Evolutionary conservation across 2,113 vertebrate species (phyloP), one percentile per base, ranked within the genome.

Genomic region (Pycnonotus jocosus): DNA sequence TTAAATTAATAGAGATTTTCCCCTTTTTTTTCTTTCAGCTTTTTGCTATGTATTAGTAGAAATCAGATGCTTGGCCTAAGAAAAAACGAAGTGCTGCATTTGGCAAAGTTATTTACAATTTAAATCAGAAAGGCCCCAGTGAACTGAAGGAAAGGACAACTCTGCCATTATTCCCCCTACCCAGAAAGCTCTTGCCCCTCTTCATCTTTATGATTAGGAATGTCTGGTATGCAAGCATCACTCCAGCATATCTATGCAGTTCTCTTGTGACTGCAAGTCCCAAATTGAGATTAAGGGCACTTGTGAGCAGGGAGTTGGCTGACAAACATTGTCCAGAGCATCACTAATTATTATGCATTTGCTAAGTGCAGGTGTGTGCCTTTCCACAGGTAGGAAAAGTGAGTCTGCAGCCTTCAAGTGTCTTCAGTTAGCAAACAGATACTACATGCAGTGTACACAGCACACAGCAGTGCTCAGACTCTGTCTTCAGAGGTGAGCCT

Each of bases 181-280:
- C 90, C 90, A 20, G 78, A 93, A 95, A 93, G 56, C 35, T 23
- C 72, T 95, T 2, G 0, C 44, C 71, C 71, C 79, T 91, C 76
- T 90, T 95, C 81, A 71, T 94, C 88, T 66, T 78, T 89, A 50
- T 65, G 45, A 74, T 62, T 71, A 96, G 92, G 97, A 97, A 97
- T 93, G 94, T 92, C 94, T 96, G 95, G 97, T 93, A 97, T 94
- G 96, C 18, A 14, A 94, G 78, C 13, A 6, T 77, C 84, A n/a
- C 73, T 93, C 58, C 68, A 91, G 92, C 48, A 87, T 44, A 92
- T 84, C 92, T 89, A 78, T 48, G 44, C 91, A 28, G 14, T 33
- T 87, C 86, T 60, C 65, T 86, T 85, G 85, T 71, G 60, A 57
- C 61, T 54, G 10, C 28, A 91, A 84, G 44, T 92, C 69, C 86